Percentiles rank a stretch among this genome's conserved stretches.
Conservation (phyloP, 2,797 vertebrate species). For the Gouania willdenowi region DNA sequence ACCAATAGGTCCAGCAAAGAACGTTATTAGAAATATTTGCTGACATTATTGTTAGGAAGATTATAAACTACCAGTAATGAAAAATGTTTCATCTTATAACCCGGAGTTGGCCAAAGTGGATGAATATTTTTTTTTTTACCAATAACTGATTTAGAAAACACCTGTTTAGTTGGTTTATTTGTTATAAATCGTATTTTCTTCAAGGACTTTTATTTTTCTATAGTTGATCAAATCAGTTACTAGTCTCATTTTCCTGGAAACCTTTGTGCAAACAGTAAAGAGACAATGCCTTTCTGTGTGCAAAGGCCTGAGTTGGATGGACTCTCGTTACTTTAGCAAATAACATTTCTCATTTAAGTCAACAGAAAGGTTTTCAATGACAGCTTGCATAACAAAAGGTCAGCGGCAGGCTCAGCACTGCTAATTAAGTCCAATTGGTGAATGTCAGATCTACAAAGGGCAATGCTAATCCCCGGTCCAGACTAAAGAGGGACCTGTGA, state of each 20-base stretch:
- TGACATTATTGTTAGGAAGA: too few species aligned
- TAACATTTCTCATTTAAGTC: constrained; percentile 72
- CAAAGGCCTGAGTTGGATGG: constrained; percentile 15
- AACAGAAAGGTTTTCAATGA: constrained; percentile 79
- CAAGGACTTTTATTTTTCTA: too few species aligned
- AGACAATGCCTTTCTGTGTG: constrained; percentile 14
- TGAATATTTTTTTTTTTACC: too few species aligned
- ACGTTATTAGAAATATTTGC: too few species aligned
- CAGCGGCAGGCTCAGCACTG: constrained; percentile 69
- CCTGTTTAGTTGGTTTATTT: too few species aligned
- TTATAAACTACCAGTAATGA: too few species aligned
- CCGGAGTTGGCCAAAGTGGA: too few species aligned
- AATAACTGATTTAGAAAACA: too few species aligned
- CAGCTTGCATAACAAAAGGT: constrained; percentile 77
- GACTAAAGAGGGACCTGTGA: constrained; percentile 39
- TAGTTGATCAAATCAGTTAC: too few species aligned
- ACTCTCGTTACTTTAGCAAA: constrained; percentile 76
- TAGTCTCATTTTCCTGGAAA: constrained; percentile 20
- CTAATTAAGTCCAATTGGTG: constrained; percentile 82
- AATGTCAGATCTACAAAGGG: constrained; percentile 83
- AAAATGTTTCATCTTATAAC: too few species aligned
- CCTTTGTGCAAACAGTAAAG: constrained; percentile 2
- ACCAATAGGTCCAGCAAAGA: too few species aligned
- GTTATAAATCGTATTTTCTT: too few species aligned
- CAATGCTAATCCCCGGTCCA: constrained; percentile 70